Conservation (phyloP, 2,888 invertebrate genomes). For the Tachina lurida region DNA sequence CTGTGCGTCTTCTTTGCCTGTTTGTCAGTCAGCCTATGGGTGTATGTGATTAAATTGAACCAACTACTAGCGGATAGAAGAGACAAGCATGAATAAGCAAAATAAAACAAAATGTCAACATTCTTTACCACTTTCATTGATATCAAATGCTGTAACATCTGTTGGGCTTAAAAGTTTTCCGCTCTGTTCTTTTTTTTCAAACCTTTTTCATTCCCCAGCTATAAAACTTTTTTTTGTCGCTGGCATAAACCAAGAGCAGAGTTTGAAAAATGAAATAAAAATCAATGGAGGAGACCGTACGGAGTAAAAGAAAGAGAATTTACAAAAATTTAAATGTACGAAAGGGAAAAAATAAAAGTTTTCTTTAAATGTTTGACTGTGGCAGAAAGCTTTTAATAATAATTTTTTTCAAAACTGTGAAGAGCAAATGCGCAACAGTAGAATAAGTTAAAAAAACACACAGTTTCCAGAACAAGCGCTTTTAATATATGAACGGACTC, state of each 20-base stretch:
- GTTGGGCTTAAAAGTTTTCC: slow-evolving; percentile 55
- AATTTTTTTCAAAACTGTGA: slow-evolving; percentile 11
- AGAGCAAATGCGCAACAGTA: background rate
- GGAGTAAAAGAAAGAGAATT: slow-evolving; percentile 2
- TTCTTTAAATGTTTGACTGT: slow-evolving; percentile 46
- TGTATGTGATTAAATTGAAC: slow-evolving; percentile 44
- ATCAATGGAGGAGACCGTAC: slow-evolving; percentile 1
- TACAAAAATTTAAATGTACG: slow-evolving; percentile 9
- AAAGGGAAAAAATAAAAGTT: background rate
- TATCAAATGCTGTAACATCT: slow-evolving; percentile 59
- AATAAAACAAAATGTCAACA: slow-evolving; percentile 34
- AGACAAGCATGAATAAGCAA: background rate
- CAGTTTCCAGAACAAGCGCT: no score
- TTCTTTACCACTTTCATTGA: slow-evolving; percentile 62
- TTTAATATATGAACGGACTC: no score
- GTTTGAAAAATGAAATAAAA: slow-evolving; percentile 23
- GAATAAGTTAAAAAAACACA: no score
- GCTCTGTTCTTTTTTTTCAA: background rate
- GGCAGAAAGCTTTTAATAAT: slow-evolving; percentile 39
- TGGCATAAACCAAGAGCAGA: slow-evolving; percentile 33
- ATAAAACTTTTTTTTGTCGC: slow-evolving; percentile 40
- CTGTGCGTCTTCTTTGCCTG: background rate
- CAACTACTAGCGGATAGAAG: slow-evolving; percentile 1
- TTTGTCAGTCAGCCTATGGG: slow-evolving; percentile 11
- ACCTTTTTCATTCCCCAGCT: slow-evolving; percentile 8